Evolutionary conservation across 2,113 vertebrate genomes (phyloP), one percentile per base, ranked within the genome.

Genomic region (Albula goreensis): DNA sequence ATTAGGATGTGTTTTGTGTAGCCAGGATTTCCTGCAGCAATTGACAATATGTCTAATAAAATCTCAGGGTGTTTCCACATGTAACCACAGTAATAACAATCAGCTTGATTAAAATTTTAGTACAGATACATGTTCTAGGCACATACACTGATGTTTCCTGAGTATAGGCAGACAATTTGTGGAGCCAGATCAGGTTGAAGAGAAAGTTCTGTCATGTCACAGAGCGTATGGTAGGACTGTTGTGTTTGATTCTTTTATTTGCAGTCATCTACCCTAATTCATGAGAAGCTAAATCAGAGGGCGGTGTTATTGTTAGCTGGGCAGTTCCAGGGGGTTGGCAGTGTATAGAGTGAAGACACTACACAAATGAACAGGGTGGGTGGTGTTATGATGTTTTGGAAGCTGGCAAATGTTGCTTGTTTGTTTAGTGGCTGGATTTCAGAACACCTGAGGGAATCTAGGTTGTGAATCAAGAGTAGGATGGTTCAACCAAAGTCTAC

Each of bases 401-500:
- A 84, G 50, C 50, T 4, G 25, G 22, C 78, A n/a, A 66, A 10
- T 84, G 63, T 84, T 15, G 25, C 83, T 84, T 84, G 22, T 78
- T 84, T 78, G 41, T 5, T 13, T 49, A 80, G 5, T 80, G 41
- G 17, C 49, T 80, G 79, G 6, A 31, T 74, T 22, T 85, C 25
- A 50, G 25, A 56, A 78, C 77, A 41, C 74, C 51, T 50, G 48
- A 56, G 51, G 53, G 7, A 85, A 2, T 48, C 12, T 50, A 5
- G 31, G 12, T 25, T 48, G 10, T 22, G 60, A 66, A 5, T 19
- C 60, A 19, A 66, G 22, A 15, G 17, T 66, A 5, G 60, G 31
- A 41, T 41, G 31, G 60, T 41, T 56, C 53, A 6, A 56, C 12
- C 53, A 9, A 9, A 12, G 53, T n/a, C 70, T n/a, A 5, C 8